Conservation (phyloP, 2,888 invertebrate genomes). For the Sycophila texana region DNA sequence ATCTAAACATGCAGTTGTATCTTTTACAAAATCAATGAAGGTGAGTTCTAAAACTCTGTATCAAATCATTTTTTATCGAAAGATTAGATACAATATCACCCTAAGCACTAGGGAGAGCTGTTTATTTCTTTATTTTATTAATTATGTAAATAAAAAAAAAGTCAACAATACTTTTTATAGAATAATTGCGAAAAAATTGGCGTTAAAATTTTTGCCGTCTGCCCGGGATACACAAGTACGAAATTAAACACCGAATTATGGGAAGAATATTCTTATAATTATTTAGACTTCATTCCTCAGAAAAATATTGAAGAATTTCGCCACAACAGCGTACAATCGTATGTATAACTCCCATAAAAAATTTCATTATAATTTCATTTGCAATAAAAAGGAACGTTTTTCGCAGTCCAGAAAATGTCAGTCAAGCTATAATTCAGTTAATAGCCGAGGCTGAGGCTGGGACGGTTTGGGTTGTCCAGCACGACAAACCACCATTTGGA, state of each 20-base stretch:
- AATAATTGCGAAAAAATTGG: constrained; percentile 67
- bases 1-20: constrained; percentile 43
- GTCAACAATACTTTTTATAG: too few species aligned
- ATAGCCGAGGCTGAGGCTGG: constrained; percentile 24
- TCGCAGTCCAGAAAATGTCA: constrained; percentile 33
- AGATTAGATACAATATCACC: too few species aligned
- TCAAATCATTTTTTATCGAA: too few species aligned
- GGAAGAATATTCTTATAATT: background rate
- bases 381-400: too few species aligned
- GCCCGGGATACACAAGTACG: constrained; percentile 69
- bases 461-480: constrained; percentile 33
- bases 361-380: too few species aligned
- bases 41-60: background rate
- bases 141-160: too few species aligned
- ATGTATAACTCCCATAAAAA: constrained; percentile 9
- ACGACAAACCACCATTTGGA: constrained; percentile 27
- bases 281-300: constrained; percentile 31
- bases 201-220: constrained; percentile 69
- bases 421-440: constrained; percentile 21
- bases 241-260: constrained; percentile 10
- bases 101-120: too few species aligned
- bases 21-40: constrained; percentile 42
- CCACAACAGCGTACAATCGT: constrained; percentile 15
- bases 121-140: too few species aligned
- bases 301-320: constrained; percentile 17